Evolutionary conservation across 2,797 vertebrate genomes (phyloP), one percentile per base, ranked within the genome.

Genomic region (Cygnus olor): DNA sequence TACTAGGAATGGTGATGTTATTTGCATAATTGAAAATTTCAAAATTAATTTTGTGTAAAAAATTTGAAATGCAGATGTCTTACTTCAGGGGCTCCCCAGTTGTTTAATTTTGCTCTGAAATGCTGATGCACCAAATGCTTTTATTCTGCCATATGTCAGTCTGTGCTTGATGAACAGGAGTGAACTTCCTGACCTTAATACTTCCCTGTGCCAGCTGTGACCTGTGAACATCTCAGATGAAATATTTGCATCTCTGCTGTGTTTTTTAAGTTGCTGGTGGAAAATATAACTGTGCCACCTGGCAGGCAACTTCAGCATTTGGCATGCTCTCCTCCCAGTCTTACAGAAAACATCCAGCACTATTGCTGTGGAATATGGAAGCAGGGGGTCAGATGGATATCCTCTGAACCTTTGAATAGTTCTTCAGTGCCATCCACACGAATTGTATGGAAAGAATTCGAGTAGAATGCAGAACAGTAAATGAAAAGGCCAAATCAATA

Each of bases 401-500:
- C 44, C 63, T 82, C 32, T 54, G 28, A 90, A 83, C 0, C 40
- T 74, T 42, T 71, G 60, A 78, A 22, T 30, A 68, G 28, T 53
- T 92, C 84, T 90, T 53, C 71, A 45, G 24, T 3, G 5, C 74
- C 61, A 57, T 89, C 25, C 15, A 60, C 77, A 15, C 2, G 6
- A 80, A 19, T 21, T 42, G 7, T 60, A 40, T 42, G 61, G 64
- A 87, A 84, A 87, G 51, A 74, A 87, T 82, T 70, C 86, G 30
- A 82, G 21, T 30, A 82, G 47, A 53, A 49, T 85, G 22, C 9
- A 73, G 70, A 86, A 88, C 42, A 88, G 71, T 64, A 80, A 80
- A 49, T 24, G 57, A 73, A 80, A 82, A 86, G 81, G 51, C 56
- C 47, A 70, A 80, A 85, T 93, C 88, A 70, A 53, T 96, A 91